phyloP scores from a whole-genome alignment of 2,888 invertebrate genomes.

The Brenthis ino region DNA sequence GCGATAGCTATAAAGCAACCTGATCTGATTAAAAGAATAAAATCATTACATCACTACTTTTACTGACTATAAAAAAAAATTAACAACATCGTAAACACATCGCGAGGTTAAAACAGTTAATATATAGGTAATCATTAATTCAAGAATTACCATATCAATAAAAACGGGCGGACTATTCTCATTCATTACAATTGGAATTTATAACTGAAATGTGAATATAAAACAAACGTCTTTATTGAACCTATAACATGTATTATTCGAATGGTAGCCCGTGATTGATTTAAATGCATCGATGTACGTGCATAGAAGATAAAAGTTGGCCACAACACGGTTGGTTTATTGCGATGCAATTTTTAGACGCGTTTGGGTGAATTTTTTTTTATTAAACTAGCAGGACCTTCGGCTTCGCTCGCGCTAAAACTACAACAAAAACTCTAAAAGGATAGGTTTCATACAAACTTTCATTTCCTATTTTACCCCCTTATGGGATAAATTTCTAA shows the following conservation, averaged over 20 bases:
- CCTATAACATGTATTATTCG: conserved; percentile 29
- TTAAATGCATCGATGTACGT: conserved; percentile 35
- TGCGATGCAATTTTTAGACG: background rate
- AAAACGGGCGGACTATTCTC: conserved; percentile 10
- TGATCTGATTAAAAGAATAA: too few relatives aligned
- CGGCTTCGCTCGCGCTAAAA: too few relatives aligned
- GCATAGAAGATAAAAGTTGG: conserved; percentile 22
- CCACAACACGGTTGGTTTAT: conserved; percentile 11
- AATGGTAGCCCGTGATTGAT: conserved; percentile 33
- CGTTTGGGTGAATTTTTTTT: background rate
- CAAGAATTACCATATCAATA: conserved; percentile 18
- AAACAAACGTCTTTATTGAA: conserved; percentile 33
- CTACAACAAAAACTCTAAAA: too few relatives aligned
- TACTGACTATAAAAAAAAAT: too few relatives aligned
- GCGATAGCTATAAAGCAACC: too few relatives aligned
- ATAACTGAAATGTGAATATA: conserved; percentile 27
- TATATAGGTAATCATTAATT: background rate
- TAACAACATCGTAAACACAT: background rate
- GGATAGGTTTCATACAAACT: too few relatives aligned
- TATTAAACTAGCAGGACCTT: too few relatives aligned
- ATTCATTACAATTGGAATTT: conserved; percentile 22
- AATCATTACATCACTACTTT: too few relatives aligned
- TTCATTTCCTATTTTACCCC: too few relatives aligned
- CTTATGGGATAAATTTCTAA: too few relatives aligned
- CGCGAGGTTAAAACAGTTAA: background rate